A percentile compares a stretch with the other conserved stretches of the same genome.
Evolutionary conservation across 2,113 vertebrate species (phyloP).

Genomic region (Chlorodrepanis virens): DNA sequence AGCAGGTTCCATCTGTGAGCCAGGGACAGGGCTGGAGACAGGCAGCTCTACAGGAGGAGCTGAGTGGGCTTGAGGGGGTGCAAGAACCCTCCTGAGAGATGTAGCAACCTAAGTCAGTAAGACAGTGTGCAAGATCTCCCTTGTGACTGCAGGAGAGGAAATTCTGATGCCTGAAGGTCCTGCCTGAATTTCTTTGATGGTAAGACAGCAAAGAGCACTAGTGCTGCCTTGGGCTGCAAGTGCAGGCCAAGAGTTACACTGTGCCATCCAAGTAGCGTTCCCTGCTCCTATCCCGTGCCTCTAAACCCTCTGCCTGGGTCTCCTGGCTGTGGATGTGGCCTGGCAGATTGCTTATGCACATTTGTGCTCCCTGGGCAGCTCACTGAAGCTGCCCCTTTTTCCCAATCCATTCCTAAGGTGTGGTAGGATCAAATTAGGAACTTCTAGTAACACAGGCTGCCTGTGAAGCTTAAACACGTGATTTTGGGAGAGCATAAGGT

Average conservation of each 20-base stretch:
- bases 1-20: not conserved
- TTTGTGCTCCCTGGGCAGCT: not conserved
- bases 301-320: not conserved
- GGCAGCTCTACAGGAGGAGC: not conserved
- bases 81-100: not conserved
- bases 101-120: not conserved
- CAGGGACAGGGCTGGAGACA: not conserved
- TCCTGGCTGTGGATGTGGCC: not conserved
- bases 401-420: not conserved
- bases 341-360: not conserved
- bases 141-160: not conserved
- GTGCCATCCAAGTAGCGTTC: not conserved
- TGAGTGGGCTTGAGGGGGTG: not conserved
- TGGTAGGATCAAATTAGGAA: not conserved
- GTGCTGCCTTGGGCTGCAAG: fast-evolving
- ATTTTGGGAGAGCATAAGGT: not conserved
- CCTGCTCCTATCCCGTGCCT: not conserved
- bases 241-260: not conserved
- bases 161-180: not conserved
- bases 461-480: not conserved
- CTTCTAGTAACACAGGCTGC: not conserved
- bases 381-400: not conserved
- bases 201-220: not conserved
- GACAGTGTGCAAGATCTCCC: not conserved
- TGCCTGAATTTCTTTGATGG: not conserved